These are phyloP conservation scores for Pachyramphus minor DNA, from an alignment of 2,113 vertebrate genomes.

Conservation along the genomic window DNA sequence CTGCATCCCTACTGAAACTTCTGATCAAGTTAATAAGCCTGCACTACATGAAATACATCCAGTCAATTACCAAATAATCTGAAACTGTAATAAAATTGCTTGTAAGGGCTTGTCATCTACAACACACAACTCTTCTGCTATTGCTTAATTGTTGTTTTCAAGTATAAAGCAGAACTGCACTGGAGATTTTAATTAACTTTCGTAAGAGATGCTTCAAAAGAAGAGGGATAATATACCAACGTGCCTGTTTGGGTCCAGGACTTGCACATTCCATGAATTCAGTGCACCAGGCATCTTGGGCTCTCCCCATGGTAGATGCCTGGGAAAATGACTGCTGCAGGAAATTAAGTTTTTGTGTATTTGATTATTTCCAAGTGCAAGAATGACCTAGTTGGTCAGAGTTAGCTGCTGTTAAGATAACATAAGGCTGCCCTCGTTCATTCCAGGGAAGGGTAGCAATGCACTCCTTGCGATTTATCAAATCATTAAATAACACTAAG, in stretches of 20 bases:
- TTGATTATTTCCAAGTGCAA: not conserved
- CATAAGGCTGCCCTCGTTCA: no score
- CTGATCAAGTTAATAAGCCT: not conserved
- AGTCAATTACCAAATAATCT: not conserved
- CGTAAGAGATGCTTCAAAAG: not conserved
- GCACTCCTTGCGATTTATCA: no score
- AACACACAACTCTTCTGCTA: not conserved
- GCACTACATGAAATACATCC: not conserved
- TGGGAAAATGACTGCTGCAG: not conserved
- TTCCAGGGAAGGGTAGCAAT: no score
- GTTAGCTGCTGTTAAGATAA: no score
- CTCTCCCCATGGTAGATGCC: not conserved
- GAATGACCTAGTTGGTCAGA: no score
- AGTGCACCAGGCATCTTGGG: not conserved
- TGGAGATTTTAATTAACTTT: not conserved
- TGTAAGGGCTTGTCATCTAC: conserved; percentile 40
- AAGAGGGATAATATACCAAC: not conserved
- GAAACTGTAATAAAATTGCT: not conserved
- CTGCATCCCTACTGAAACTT: not conserved
- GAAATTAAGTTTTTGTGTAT: not conserved
- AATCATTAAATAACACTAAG: no score
- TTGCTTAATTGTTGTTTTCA: not conserved
- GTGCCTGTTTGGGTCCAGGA: not conserved
- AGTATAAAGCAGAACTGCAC: not conserved
- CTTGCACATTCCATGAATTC: not conserved